Conservation (phyloP, 2,113 vertebrate species). For the Muntiacus reevesi region DNA sequence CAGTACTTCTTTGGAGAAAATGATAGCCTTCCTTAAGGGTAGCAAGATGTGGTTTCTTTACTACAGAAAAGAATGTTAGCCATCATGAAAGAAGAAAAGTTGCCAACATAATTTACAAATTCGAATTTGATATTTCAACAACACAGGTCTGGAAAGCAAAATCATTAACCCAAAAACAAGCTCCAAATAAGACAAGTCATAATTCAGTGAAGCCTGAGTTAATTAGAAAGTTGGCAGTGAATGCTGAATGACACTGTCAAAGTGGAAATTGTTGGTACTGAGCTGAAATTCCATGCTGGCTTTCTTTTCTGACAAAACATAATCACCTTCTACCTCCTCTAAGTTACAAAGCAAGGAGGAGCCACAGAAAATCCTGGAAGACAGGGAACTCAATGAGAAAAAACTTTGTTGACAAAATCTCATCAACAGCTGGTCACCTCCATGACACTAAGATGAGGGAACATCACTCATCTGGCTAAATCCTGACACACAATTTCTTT, state of each 20-base stretch:
- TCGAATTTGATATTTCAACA: neutral
- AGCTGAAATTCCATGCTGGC: neutral
- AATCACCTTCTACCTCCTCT: neutral
- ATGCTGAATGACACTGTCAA: neutral
- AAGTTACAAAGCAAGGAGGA: neutral
- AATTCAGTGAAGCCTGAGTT: neutral
- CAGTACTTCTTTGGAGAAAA: neutral
- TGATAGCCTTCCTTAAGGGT: neutral
- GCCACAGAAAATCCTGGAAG: neutral
- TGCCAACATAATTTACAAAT: neutral
- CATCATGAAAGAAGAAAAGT: neutral
- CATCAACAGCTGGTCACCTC: neutral
- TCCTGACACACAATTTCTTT: neutral
- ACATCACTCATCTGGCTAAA: neutral
- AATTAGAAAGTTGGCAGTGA: neutral
- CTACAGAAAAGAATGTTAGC: neutral
- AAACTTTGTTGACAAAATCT: neutral
- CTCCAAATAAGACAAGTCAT: neutral
- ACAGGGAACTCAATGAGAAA: neutral
- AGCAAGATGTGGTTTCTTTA: neutral
- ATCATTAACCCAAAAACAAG: neutral
- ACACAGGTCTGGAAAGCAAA: neutral
- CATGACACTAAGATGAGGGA: neutral
- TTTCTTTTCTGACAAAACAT: neutral
- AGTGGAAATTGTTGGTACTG: neutral